Evolutionary conservation across 1,140 invertebrate species (phyloP).

Genomic region (Drosophila kanapiae): DNA sequence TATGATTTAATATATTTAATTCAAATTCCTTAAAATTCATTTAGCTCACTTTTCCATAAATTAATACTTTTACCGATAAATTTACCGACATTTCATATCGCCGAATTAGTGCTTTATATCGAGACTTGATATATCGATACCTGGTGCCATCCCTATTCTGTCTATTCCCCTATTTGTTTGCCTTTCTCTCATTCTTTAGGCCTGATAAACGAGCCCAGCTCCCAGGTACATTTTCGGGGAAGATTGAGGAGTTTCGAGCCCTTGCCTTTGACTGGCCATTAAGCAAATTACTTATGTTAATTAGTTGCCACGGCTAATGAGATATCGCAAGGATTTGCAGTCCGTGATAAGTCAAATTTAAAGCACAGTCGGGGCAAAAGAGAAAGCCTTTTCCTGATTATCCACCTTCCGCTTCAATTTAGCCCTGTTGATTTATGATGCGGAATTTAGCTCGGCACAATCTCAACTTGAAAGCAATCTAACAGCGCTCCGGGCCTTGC

Average conservation of each 20-base stretch:
- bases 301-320: conserved; percentile 73
- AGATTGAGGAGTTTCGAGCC: conserved; percentile 50
- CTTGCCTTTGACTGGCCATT: conserved; percentile 49
- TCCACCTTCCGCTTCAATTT: conserved; percentile 35
- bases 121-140: not conserved
- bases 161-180: conserved; percentile 29
- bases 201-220: conserved; percentile 54
- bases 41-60: no score
- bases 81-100: not conserved
- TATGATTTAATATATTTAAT: not conserved
- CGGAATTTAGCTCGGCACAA: conserved; percentile 34
- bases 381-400: conserved; percentile 46
- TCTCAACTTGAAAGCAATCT: conserved; percentile 40
- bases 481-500: conserved; percentile 10
- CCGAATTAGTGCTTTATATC: not conserved
- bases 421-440: conserved; percentile 47
- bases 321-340: conserved; percentile 66
- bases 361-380: conserved; percentile 24
- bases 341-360: conserved; percentile 46
- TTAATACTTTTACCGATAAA: not conserved
- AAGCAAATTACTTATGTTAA: conserved; percentile 82
- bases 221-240: conserved; percentile 7
- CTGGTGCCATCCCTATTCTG: not conserved
- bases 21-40: no score
- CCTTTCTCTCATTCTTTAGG: conserved; percentile 1